Conservation (phyloP, 2,113 vertebrate genomes). For the Gambusia affinis region DNA sequence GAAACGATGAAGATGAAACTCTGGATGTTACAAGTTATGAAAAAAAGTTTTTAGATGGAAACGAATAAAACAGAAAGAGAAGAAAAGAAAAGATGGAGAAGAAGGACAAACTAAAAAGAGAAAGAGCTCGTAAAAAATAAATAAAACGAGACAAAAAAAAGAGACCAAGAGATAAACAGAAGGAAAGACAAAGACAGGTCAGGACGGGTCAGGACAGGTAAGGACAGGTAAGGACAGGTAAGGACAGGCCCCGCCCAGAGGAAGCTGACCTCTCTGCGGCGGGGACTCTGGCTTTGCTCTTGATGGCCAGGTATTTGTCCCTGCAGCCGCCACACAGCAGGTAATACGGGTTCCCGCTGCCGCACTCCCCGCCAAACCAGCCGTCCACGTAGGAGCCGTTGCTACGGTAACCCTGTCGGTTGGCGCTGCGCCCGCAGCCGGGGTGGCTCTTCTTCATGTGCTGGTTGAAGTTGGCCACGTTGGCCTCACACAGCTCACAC, state of each 20-base stretch:
- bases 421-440: constrained; percentile 94
- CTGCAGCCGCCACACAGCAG: constrained; percentile 92
- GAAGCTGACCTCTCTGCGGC: constrained; percentile 87
- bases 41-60: too few relatives aligned
- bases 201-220: too few relatives aligned
- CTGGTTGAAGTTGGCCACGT: constrained; percentile 94
- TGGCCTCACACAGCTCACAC: constrained; percentile 94
- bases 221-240: too few relatives aligned
- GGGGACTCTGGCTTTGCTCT: constrained; percentile 89
- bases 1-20: too few relatives aligned
- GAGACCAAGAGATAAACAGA: too few relatives aligned
- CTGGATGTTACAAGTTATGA: too few relatives aligned
- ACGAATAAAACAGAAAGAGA: too few relatives aligned
- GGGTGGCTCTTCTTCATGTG: constrained; percentile 99
- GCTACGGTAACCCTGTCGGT: constrained; percentile 96
- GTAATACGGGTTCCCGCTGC: constrained; percentile 97
- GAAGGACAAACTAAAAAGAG: too few relatives aligned
- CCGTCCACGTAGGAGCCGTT: constrained; percentile 98
- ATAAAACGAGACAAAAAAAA: too few relatives aligned
- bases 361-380: constrained; percentile 98
- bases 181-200: too few relatives aligned
- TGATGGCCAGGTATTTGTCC: constrained; percentile 92
- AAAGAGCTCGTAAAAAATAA: too few relatives aligned
- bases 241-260: background rate
- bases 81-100: too few relatives aligned